These are phyloP conservation scores for Danio tinwini DNA, from an alignment of 2,797 vertebrate species.

Conservation along the genomic window DNA sequence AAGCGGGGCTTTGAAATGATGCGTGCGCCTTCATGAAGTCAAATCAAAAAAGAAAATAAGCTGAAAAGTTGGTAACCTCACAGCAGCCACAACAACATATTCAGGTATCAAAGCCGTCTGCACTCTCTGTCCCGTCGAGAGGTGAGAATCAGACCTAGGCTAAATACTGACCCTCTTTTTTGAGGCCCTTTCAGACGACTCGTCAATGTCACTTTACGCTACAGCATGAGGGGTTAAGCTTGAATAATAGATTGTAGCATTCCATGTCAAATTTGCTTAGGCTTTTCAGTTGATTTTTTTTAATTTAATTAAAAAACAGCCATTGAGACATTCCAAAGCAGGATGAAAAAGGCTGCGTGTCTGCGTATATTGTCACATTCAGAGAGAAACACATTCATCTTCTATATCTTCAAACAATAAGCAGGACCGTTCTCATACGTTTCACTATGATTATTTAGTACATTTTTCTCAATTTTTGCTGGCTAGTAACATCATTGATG, in stretches of 20 bases:
- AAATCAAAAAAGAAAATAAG: conserved; percentile 54
- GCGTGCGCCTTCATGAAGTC: conserved; percentile 38
- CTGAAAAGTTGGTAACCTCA: conserved; percentile 29
- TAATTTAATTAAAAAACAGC: neutral
- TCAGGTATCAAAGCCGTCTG: conserved; percentile 15
- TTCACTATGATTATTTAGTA: neutral
- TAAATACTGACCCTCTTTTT: neutral
- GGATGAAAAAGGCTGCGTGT: neutral
- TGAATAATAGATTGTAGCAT: neutral
- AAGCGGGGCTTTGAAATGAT: conserved; percentile 30
- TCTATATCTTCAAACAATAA: neutral
- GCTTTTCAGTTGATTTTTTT: neutral
- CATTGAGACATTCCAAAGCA: conserved; percentile 2
- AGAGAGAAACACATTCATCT: neutral
- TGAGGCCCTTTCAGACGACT: conserved; percentile 8
- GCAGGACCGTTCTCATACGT: neutral
- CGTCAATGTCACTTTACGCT: neutral
- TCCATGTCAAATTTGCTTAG: neutral
- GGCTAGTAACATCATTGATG: neutral
- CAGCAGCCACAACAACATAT: conserved; percentile 17
- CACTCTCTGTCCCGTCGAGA: neutral
- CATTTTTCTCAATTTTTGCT: neutral
- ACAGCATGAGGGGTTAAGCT: neutral
- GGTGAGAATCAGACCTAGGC: neutral
- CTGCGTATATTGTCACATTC: neutral